Evolutionary conservation across 2,797 vertebrate species (phyloP).

Genomic region (Micromesistius poutassou): DNA sequence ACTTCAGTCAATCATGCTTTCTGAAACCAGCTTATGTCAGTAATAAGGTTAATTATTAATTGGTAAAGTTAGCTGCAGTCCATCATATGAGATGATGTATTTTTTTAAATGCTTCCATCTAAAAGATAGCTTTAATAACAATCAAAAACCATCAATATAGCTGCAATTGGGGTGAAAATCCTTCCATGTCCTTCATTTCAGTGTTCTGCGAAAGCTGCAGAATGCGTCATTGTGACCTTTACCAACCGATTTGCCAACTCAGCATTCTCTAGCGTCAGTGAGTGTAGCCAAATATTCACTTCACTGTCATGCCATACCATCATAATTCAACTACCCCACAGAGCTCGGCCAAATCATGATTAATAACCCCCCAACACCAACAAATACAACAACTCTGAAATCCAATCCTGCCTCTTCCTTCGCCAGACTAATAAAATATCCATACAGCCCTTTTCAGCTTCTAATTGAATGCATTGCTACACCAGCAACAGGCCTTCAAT

Average conservation of each 20-base stretch:
- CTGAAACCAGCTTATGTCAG: not conserved
- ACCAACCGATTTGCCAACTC: not conserved
- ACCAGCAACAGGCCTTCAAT: not conserved
- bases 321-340: not conserved
- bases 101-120: not conserved
- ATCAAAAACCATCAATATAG: not conserved
- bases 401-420: not conserved
- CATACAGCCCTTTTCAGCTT: not conserved
- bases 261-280: conserved; percentile 11
- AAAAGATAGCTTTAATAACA: not conserved
- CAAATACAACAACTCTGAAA: not conserved
- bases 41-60: not conserved
- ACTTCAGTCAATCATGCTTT: too few species aligned
- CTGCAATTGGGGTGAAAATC: not conserved
- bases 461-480: not conserved
- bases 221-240: not conserved
- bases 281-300: not conserved
- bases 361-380: not conserved
- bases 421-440: not conserved
- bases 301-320: conserved; percentile 2
- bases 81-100: not conserved
- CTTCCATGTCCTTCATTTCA: not conserved
- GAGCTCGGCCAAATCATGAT: not conserved
- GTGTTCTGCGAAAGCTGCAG: not conserved
- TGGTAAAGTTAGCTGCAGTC: not conserved